Percentiles rank a stretch among this genome's conserved stretches.
These are phyloP conservation scores for Drosophila suzukii DNA, from an alignment of 1,140 invertebrate species.

Conservation along the genomic window DNA sequence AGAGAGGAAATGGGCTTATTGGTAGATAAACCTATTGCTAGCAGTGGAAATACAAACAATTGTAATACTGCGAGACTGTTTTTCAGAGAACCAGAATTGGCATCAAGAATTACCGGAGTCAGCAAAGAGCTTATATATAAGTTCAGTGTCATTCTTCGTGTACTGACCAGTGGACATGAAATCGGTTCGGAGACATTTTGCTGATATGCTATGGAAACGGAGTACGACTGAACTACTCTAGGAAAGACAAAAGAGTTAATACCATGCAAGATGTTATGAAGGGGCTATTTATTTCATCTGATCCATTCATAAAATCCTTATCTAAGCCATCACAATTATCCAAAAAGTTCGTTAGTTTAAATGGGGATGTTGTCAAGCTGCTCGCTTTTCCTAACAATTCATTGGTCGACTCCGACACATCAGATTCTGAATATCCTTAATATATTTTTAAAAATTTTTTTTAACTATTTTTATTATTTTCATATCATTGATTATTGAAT, in stretches of 20 bases:
- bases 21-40: too few relatives aligned
- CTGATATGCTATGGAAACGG: constrained; percentile 17
- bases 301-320: constrained; percentile 1
- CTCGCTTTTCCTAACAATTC: constrained; percentile 15
- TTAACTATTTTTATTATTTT: constrained; percentile 1
- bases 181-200: not conserved
- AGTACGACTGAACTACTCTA: constrained; percentile 5
- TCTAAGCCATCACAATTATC: constrained; percentile 1
- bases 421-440: constrained; percentile 14
- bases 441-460: not conserved
- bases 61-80: too few relatives aligned
- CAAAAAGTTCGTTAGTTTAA: constrained; percentile 1
- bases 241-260: not conserved
- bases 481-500: not conserved
- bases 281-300: constrained; percentile 1
- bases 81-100: too few relatives aligned
- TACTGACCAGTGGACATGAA: too few relatives aligned
- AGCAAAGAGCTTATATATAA: too few relatives aligned
- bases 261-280: constrained; percentile 11
- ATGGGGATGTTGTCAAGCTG: constrained; percentile 6
- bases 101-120: too few relatives aligned
- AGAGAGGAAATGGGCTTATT: too few relatives aligned
- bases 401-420: constrained; percentile 10
- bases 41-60: too few relatives aligned
- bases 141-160: too few relatives aligned